A percentile compares a stretch with the other conserved stretches of the same genome.
These are phyloP conservation scores for Synergus laeviventris DNA, from an alignment of 2,888 invertebrate genomes.

Conservation along the genomic window DNA sequence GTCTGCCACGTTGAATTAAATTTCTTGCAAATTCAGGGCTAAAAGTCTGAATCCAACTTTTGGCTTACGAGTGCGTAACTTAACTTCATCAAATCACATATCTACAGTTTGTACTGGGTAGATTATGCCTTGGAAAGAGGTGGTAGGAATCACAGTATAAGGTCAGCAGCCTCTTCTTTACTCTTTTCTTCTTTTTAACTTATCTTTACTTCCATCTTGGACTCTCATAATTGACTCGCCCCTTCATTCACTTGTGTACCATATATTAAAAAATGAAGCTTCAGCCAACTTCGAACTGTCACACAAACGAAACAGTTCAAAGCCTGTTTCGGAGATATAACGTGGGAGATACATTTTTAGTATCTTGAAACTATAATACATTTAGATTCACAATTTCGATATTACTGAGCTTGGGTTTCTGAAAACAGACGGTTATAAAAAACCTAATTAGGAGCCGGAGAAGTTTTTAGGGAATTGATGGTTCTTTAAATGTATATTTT, in stretches of 20 bases:
- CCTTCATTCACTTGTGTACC: conserved; percentile 25
- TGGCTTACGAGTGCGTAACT: not conserved
- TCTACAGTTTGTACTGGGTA: not conserved
- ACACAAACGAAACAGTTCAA: too few species aligned
- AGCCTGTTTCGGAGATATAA: not conserved
- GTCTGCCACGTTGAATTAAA: conserved; percentile 56
- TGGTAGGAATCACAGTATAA: conserved; percentile 12
- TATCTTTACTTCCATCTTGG: not conserved
- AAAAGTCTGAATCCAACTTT: not conserved
- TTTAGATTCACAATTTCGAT: not conserved
- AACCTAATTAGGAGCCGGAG: not conserved
- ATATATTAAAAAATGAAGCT: conserved; percentile 6
- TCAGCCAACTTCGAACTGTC: too few species aligned
- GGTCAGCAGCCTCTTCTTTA: conserved; percentile 32
- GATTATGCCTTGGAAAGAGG: not conserved
- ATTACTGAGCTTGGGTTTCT: not conserved
- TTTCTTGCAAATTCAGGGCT: conserved; percentile 49
- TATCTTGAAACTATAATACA: not conserved
- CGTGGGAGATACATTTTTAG: conserved; percentile 17
- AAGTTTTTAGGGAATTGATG: not conserved
- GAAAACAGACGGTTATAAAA: not conserved
- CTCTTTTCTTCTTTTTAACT: not conserved
- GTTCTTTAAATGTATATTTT: not conserved
- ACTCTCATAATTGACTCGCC: conserved; percentile 4
- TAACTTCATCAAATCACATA: not conserved